Evolutionary conservation across 2,797 vertebrate species (phyloP).

Genomic region (Chiroxiphia lanceolata): DNA sequence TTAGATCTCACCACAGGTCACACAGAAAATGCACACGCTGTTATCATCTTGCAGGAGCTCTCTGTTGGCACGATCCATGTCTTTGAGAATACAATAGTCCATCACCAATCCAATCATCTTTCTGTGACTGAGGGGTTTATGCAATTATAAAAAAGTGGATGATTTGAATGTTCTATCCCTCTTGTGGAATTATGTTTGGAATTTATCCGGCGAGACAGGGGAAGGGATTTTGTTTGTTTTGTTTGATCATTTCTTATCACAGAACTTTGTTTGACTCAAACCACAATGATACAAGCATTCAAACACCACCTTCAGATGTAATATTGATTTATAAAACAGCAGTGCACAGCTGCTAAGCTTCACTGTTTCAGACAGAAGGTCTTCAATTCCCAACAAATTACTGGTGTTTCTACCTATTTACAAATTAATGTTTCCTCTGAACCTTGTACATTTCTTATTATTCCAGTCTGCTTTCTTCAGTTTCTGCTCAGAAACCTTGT

Average conservation of each 20-base stretch:
- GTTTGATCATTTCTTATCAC: slow-evolving; percentile 74
- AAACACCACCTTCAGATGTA: slow-evolving; percentile 72
- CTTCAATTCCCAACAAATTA: slow-evolving; percentile 75
- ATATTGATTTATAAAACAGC: slow-evolving; percentile 75
- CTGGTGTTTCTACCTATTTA: slow-evolving; percentile 73
- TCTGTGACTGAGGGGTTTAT: slow-evolving; percentile 67
- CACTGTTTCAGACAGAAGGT: slow-evolving; percentile 66
- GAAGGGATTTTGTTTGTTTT: slow-evolving; percentile 74
- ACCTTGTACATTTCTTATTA: slow-evolving; percentile 63
- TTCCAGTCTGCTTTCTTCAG: slow-evolving; percentile 68
- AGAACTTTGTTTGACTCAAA: slow-evolving; percentile 75
- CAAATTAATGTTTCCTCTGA: slow-evolving; percentile 74
- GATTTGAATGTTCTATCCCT: slow-evolving; percentile 68
- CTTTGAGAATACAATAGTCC: slow-evolving; percentile 64
- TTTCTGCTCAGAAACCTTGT: slow-evolving; percentile 59
- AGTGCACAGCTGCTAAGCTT: slow-evolving; percentile 67
- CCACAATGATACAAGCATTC: slow-evolving; percentile 69
- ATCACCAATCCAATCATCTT: slow-evolving; percentile 67
- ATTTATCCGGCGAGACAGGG: slow-evolving; percentile 52
- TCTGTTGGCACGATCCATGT: slow-evolving; percentile 44
- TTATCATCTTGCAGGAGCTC: slow-evolving; percentile 33
- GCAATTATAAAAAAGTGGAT: slow-evolving; percentile 69
- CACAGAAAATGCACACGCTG: background rate
- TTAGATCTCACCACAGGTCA: slow-evolving; percentile 22
- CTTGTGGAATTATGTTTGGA: slow-evolving; percentile 72